Conservation (phyloP, 2,113 vertebrate species). For the Epinephelus cyanopodus region DNA sequence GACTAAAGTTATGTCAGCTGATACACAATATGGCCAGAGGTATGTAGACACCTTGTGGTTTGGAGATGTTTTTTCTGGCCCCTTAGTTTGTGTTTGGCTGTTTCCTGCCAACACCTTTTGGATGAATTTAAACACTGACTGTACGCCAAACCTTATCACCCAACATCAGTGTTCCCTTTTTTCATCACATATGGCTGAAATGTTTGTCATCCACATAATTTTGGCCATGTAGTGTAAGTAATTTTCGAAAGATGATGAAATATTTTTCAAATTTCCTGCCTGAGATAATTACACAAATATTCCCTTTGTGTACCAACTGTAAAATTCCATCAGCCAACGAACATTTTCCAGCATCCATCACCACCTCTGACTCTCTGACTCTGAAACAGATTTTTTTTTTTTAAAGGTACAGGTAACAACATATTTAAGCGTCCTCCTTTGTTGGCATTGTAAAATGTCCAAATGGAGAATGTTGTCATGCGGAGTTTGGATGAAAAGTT, state of each 20-base stretch:
- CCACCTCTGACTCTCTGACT: not conserved
- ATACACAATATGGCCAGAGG: not conserved
- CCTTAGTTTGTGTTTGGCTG: not conserved
- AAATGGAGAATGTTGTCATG: conserved; percentile 48
- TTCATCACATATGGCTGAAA: not conserved
- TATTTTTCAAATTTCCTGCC: not conserved
- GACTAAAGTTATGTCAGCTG: not conserved
- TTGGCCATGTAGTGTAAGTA: not conserved
- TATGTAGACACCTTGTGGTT: not conserved
- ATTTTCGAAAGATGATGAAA: conserved; percentile 8
- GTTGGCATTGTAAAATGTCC: conserved; percentile 52
- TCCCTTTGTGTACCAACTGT: not conserved
- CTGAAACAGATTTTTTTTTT: not conserved
- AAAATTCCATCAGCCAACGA: not conserved
- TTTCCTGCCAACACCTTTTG: not conserved
- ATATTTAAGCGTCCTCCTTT: conserved; percentile 40
- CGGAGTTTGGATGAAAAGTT: conserved; percentile 34
- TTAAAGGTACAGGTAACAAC: conserved; percentile 25
- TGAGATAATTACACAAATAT: conserved; percentile 26
- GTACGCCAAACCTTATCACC: too few relatives aligned
- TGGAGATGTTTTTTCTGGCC: not conserved
- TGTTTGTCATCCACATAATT: not conserved
- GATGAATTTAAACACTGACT: too few relatives aligned
- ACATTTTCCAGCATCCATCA: not conserved
- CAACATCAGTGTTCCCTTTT: not conserved